Evolutionary conservation across 2,888 invertebrate genomes (phyloP), one percentile per base, ranked within the genome.

Genomic region (Metacarcinus magister): DNA sequence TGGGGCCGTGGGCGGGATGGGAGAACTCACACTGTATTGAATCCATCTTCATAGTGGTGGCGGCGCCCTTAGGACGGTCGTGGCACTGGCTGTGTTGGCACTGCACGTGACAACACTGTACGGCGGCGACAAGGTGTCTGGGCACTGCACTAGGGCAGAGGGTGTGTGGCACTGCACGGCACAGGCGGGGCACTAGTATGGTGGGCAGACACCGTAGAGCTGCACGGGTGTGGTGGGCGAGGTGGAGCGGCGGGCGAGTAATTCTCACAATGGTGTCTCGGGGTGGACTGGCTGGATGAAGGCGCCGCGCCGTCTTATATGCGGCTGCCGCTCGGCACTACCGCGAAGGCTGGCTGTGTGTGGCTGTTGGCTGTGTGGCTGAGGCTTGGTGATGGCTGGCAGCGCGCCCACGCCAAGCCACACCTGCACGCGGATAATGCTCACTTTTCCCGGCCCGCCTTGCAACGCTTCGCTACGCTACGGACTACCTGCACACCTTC

Each of bases 1-100:
- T 96, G 75, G 96, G 96, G 19, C 75, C 92, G 75, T 94, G 92
- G 48, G 95, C 82, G 44, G 92, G n/a, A 46, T 95, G 94, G 43
- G 96, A 92, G 93, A 96, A 96, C 95, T 95, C 96, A 54, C 96
- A 96, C 39, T 95, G 95, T 28, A 96, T 39, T 16, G 96, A 94
- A 90, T 96, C 96, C 96, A 96, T 96, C 54, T 96, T 93, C 96
- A 96, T 96, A 48, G 60, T 94, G 92, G 54, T 60, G 95, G 95
- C 94, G 89, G 28, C 46, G 82, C 32, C 82, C 32, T 5, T 7
- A 0, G 32, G 13, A 32, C 10, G 28, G 89, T 54, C 46, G 67
- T 39, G 93, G 67, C 93, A 92, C 92, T 92, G 46, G 46, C 28
- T 46, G 92, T 48, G 28, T 44, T n/a, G 10, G 48, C 48, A 28